A percentile compares a stretch with the other conserved stretches of the same genome.
Evolutionary conservation across 1,140 invertebrate genomes (phyloP).

Genomic region (Ericerus pela): DNA sequence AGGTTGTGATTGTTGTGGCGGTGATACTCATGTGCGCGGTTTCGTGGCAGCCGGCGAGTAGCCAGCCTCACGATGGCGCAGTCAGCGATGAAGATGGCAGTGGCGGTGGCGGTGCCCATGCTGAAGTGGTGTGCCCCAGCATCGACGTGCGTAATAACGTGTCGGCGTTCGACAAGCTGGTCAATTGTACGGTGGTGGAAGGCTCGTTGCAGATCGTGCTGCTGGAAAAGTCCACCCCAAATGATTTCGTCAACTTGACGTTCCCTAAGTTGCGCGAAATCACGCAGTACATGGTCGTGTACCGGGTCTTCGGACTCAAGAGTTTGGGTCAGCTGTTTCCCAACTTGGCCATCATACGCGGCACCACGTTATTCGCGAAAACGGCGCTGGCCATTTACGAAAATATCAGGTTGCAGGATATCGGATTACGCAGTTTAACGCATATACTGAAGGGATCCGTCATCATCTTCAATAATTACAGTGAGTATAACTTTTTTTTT

Average conservation of each 20-base stretch:
- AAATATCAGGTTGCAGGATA: slow-evolving; percentile 48
- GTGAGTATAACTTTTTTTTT: slow-evolving; percentile 23
- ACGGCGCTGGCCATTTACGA: slow-evolving; percentile 73
- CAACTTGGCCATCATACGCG: slow-evolving; percentile 81
- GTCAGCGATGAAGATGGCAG: background rate
- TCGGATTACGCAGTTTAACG: slow-evolving; percentile 66
- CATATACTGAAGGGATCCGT: slow-evolving; percentile 68
- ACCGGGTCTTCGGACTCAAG: slow-evolving; percentile 54
- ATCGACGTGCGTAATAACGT: slow-evolving; percentile 65
- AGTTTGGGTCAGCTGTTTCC: slow-evolving; percentile 76
- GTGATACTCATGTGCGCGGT: slow-evolving; percentile 3
- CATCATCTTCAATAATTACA: slow-evolving; percentile 67
- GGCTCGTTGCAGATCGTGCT: slow-evolving; percentile 64
- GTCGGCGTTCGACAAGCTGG: slow-evolving; percentile 44
- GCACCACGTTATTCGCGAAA: slow-evolving; percentile 62
- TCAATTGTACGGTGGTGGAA: slow-evolving; percentile 70
- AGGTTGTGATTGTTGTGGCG: background rate
- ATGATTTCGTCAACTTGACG: slow-evolving; percentile 29
- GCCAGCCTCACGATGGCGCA: background rate
- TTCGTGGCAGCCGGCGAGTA: background rate
- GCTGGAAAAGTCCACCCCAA: slow-evolving; percentile 31
- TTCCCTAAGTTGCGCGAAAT: slow-evolving; percentile 44
- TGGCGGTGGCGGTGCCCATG: background rate
- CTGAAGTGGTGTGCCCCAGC: slow-evolving; percentile 44
- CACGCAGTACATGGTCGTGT: slow-evolving; percentile 49